Base-by-base conservation (phyloP, 2,888 invertebrate genomes). In the Drosophila borealis region DNA sequence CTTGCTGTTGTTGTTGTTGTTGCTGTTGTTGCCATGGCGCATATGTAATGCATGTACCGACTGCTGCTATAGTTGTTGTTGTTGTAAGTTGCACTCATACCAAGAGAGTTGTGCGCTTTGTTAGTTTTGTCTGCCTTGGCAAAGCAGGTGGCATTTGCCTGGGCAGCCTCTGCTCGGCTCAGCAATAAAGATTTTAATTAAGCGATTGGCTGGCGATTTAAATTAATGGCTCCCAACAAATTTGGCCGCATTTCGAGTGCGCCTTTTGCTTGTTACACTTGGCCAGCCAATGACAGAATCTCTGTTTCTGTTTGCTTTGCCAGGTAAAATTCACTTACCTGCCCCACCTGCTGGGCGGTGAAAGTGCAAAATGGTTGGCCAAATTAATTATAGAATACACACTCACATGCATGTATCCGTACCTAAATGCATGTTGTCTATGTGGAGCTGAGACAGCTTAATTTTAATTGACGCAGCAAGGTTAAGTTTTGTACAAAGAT, bases 111-210 rank as follows among this genome's bases (percentile, higher is more conserved):
- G 62, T 49, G 53, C 57, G 73, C 62, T 60, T 59, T 72, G 78
- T 56, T 75, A 45, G 50, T 63, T 67, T 50, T 70, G 53, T 60
- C 39, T 51, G 13, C 17, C 5, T 10, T 19, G 25, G 34, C 42
- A 37, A 13, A 55, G 64, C 61, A 70, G 60, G 56, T 61, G 74
- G 49, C 68, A 45, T 60, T 59, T 53, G 44, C 48, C 46, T 44
- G 41, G 36, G 25, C 48, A 36, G 62, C 45, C 44, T 57, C 33
- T 39, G 72, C 69, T 41, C 42, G 44, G 71, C 74, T 74, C 70
- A 48, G 75, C 83, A 83, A 78, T 74, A 74, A 74, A 85, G 85
- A 85, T 89, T 89, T 85, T 89, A 89, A 85, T 85, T 89, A 85
- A 73, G 68, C 89, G 85, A 85, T 85, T 89, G 89, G 55, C 72